phyloP scores from a whole-genome alignment of 2,113 vertebrate genomes.

The Python bivittatus region DNA sequence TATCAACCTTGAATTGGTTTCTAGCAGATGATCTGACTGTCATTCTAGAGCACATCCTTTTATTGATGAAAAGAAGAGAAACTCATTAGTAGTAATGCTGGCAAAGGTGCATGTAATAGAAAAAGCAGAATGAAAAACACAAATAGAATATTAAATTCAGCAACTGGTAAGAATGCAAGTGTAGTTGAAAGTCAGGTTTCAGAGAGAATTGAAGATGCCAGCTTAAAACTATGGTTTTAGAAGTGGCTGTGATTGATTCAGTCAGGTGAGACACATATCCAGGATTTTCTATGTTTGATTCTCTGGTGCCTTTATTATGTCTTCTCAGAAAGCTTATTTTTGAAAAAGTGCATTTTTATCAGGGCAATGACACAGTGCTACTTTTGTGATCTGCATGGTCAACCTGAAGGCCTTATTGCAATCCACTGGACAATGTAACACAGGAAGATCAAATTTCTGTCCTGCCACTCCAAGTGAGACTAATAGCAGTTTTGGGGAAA shows the following conservation, averaged over 20 bases:
- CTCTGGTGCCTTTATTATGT: background rate
- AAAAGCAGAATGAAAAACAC: constrained; percentile 45
- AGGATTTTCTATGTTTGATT: background rate
- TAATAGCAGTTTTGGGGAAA: background rate
- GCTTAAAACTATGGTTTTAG: background rate
- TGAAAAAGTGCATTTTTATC: background rate
- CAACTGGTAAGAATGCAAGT: constrained; percentile 17
- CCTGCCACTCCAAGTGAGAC: background rate
- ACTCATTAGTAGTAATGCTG: constrained; percentile 45
- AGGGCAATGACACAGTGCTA: background rate
- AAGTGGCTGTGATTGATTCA: background rate
- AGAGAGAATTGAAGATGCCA: constrained; percentile 1
- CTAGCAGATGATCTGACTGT: constrained; percentile 41
- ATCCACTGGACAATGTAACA: background rate
- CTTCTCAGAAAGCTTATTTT: background rate
- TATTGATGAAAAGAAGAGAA: constrained; percentile 56
- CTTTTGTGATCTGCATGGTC: background rate
- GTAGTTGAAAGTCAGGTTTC: constrained; percentile 20
- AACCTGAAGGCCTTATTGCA: background rate
- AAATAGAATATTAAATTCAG: constrained; percentile 54
- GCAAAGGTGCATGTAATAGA: constrained; percentile 28
- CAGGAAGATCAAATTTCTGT: background rate
- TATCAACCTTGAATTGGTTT: constrained; percentile 50
- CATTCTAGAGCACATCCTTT: constrained; percentile 42
- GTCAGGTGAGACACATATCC: background rate